Base-by-base conservation (phyloP, 2,113 vertebrate species). In the Ginglymostoma cirratum region DNA sequence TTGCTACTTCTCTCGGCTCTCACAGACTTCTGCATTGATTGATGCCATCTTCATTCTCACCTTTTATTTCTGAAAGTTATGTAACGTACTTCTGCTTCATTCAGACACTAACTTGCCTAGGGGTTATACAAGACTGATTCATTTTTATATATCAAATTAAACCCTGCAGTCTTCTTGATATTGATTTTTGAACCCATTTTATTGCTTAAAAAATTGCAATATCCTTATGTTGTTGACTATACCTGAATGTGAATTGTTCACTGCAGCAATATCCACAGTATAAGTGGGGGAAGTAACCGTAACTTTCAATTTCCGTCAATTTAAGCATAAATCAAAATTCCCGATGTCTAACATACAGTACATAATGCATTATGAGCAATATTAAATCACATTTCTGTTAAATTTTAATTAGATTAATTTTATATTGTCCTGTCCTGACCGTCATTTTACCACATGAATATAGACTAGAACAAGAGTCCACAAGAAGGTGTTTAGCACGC, bases 191-290 rank as follows among this genome's bases (percentile, higher is more conserved):
- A 61, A 93, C 89, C 55, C 5, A 21, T 93, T 93, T 66, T 93
- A 93, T 66, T 93, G 89, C 89, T 66, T 66, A 93, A 21, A 92
- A 93, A 93, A 93, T 66, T 93, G 61, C 89, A 93, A 92, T 92
- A 92, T 92, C 87, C 52, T 92, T 92, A 65, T 34, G 55, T 38
- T 66, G 61, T 38, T 66, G 89, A 34, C 61, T 61, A 67, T 66
- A 65, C 89, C 89, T 67, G 89, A 83, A 65, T 93, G n/a, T 10
- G 89, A 66, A 66, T 92, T 55, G n/a, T 92, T 92, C 55, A 17
- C 24, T 34, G 52, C 27, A 65, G 30, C 61, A 92, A 92, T 38
- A 66, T 92, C 55, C 55, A 66, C 55, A n/a, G 61, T 61, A 66
- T 66, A 65, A 66, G 17, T 65, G 55, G n/a, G 34, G 15, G 55